Base-by-base conservation (phyloP, 2,797 vertebrate genomes). In the Chelonia mydas region DNA sequence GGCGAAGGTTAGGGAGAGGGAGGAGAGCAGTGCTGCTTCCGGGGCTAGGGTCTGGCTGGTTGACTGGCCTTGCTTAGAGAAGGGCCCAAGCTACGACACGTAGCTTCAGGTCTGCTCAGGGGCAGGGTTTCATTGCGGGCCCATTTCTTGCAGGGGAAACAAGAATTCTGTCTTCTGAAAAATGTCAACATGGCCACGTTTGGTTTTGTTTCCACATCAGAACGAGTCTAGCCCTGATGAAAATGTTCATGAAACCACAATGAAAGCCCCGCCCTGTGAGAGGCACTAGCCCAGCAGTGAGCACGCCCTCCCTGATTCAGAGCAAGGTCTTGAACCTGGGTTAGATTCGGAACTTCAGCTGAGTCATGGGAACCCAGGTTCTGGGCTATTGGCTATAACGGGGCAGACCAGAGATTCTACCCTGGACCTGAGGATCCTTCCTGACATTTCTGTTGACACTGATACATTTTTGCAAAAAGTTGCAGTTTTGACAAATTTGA, bases 111-210 rank as follows among this genome's bases (percentile, higher is more conserved):
- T 72, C 11, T 77, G 4, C 47, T 80, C 37, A 6, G 41, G 9
- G 2, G 2, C 21, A 10, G 3, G 10, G 0, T 2, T 17, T 41
- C 27, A 6, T 8, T n/a, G 61, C 8, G 15, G 61, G 33, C 61
- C 33, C 61, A 19, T 65, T 16, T 65, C 61, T 19, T 9, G 33
- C 4, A 17, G 13, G 53, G 33, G 33, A n/a, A 65, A n/a, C 33
- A 65, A 65, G 7, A 65, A 65, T 65, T 65, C 61, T 8, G 7
- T n/a, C 61, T 8, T 37, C 61, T 37, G 33, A n/a, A n/a, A n/a
- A 65, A 65, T n/a, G 17, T 19, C 7, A 7, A 19, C 61, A 65
- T 5, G 33, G 61, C 33, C 16, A 21, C 7, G 16, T 17, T n/a
- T 17, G 33, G 16, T n/a, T 65, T 65, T n/a, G 31, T 33, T 65